Conservation (phyloP, 2,888 invertebrate genomes). For the Anthrax anthrax region DNA sequence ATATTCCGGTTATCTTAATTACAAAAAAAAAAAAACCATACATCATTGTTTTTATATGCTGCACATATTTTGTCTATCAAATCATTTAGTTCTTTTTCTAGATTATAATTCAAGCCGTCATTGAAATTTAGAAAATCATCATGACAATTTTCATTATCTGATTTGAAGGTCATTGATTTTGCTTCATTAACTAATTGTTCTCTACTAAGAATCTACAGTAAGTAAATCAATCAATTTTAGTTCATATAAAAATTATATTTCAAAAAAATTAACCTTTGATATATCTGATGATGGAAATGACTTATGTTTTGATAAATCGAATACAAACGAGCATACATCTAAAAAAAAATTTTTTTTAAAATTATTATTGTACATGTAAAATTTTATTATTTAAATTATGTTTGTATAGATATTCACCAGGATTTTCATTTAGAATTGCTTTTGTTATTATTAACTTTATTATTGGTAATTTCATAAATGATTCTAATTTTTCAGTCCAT, state of each 20-base stretch:
- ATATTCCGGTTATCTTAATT: too few species aligned
- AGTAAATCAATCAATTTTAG: not conserved
- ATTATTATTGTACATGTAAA: not conserved
- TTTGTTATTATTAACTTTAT: slow-evolving; percentile 8
- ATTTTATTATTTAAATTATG: too few species aligned
- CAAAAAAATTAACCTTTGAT: slow-evolving; percentile 2
- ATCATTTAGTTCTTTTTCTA: slow-evolving; percentile 2
- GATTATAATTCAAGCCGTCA: not conserved
- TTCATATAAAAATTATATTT: not conserved
- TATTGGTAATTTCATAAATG: slow-evolving; percentile 2
- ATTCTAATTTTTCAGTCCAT: slow-evolving; percentile 1
- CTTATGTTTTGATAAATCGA: slow-evolving; percentile 5
- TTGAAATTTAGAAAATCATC: not conserved
- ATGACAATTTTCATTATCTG: not conserved
- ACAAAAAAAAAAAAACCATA: too few species aligned
- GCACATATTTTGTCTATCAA: slow-evolving; percentile 4
- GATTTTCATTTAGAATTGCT: slow-evolving; percentile 5
- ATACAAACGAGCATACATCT: slow-evolving; percentile 8
- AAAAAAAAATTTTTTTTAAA: not conserved
- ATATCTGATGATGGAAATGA: slow-evolving; percentile 5
- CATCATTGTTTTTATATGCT: slow-evolving; percentile 2
- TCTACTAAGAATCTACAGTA: not conserved
- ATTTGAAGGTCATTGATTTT: not conserved
- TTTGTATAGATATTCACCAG: not conserved
- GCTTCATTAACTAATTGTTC: not conserved